Evolutionary conservation across 2,797 vertebrate species (phyloP), one percentile per base, ranked within the genome.

Genomic region (Remorina albescens): DNA sequence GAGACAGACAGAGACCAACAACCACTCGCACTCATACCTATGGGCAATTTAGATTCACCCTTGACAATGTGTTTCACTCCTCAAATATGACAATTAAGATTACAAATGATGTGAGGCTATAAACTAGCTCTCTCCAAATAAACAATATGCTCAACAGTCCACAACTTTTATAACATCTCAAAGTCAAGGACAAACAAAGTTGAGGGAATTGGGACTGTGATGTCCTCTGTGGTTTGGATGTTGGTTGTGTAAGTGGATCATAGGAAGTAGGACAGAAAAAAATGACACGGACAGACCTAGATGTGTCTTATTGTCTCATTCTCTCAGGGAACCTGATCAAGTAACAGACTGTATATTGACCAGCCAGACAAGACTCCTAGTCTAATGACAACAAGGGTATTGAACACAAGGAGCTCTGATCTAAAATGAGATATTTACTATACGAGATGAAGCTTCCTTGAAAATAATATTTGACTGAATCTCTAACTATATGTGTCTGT

Each of bases 271-370:
- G 80, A 83, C 86, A 83, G 74, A 54, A 72, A 71, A n/a, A 82
- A 81, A 84, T 83, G 87, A 90, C 81, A 85, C 70, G 74, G 83
- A 78, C 79, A 87, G 83, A 64, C 85, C 87, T 80, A 87, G 74
- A 83, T 85, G 82, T 87, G 83, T 86, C 82, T 85, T 64, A 64
- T 28, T 70, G 62, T 61, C 46, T 73, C 69, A 68, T 57, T 60
- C 78, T 75, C 71, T 72, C 54, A 81, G 76, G 77, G 62, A 86
- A 83, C 81, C 73, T 80, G 71, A 84, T 87, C 63, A 84, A 80
- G 76, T 59, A 73, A 73, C 70, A 74, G 70, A 65, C 56, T 69
- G 39, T 41, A 36, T 46, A 49, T 47, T 26, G 51, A 83, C 49
- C 41, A 32, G 49, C 58, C 36, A 70, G 56, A 79, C 54, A 66